Percentiles rank a stretch among this genome's conserved stretches.
Conservation (phyloP, 2,888 invertebrate species). For the Calephelis perditalis region DNA sequence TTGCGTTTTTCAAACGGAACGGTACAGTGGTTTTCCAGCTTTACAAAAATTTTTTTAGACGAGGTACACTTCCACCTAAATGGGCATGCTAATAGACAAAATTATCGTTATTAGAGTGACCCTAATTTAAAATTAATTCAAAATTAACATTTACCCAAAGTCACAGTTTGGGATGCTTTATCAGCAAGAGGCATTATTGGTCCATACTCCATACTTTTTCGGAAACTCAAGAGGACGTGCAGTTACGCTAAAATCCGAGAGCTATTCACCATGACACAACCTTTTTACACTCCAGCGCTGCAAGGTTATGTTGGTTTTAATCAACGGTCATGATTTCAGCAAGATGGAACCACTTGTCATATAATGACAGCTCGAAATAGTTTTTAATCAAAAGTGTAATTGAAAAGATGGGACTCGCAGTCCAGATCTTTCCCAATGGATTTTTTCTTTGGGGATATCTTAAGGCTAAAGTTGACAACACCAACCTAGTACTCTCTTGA, state of each 20-base stretch:
- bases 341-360: background rate
- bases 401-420: background rate
- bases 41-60: constrained; percentile 19
- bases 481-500: background rate
- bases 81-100: constrained; percentile 29
- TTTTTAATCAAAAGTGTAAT: constrained; percentile 1
- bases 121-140: constrained; percentile 28
- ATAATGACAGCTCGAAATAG: background rate
- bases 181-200: constrained; percentile 9
- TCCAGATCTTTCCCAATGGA: background rate
- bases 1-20: constrained; percentile 8
- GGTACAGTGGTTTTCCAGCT: constrained; percentile 10
- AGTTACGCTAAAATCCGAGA: constrained; percentile 28
- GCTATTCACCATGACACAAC: constrained; percentile 28
- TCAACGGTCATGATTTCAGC: constrained; percentile 28
- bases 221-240: constrained; percentile 28
- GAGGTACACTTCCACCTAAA: constrained; percentile 25
- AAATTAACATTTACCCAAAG: constrained; percentile 28
- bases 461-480: constrained; percentile 4
- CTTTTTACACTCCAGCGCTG: constrained; percentile 28
- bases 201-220: constrained; percentile 32
- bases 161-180: constrained; percentile 17
- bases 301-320: constrained; percentile 24
- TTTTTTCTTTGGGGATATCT: constrained; percentile 7
- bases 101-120: constrained; percentile 29